Conservation (phyloP, 1,140 invertebrate species). For the Carposina sasakii region DNA sequence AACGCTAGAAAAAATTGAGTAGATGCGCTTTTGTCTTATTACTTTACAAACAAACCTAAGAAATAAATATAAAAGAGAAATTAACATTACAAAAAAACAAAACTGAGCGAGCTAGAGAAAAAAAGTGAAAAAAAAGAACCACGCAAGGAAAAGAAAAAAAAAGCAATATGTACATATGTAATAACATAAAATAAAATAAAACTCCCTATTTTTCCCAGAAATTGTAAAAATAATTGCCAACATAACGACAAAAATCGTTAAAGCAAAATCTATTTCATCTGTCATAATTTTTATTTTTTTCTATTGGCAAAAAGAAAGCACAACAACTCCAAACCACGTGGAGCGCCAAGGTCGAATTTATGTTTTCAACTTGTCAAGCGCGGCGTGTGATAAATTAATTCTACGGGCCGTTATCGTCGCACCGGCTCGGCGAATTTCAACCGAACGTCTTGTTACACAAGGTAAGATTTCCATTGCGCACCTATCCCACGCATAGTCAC, state of each 20-base stretch:
- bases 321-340: slow-evolving; percentile 61
- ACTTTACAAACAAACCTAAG: no score
- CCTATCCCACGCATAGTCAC: slow-evolving; percentile 64
- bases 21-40: no score
- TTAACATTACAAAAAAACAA: no score
- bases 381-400: slow-evolving; percentile 73
- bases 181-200: no score
- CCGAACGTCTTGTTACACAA: slow-evolving; percentile 25
- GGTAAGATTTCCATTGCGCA: slow-evolving; percentile 33
- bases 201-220: no score
- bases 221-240: no score
- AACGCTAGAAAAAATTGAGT: no score
- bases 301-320: slow-evolving; percentile 36
- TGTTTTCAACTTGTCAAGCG: slow-evolving; percentile 73
- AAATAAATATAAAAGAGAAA: no score
- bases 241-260: slow-evolving; percentile 13
- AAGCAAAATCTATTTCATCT: slow-evolving; percentile 24
- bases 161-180: no score
- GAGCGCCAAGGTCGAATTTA: slow-evolving; percentile 72
- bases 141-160: no score
- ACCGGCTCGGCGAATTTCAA: slow-evolving; percentile 19
- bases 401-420: slow-evolving; percentile 63
- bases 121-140: no score
- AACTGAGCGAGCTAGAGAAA: no score
- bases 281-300: slow-evolving; percentile 20